phyloP scores from a whole-genome alignment of 2,888 invertebrate species.

The Embidobia sp. region DNA sequence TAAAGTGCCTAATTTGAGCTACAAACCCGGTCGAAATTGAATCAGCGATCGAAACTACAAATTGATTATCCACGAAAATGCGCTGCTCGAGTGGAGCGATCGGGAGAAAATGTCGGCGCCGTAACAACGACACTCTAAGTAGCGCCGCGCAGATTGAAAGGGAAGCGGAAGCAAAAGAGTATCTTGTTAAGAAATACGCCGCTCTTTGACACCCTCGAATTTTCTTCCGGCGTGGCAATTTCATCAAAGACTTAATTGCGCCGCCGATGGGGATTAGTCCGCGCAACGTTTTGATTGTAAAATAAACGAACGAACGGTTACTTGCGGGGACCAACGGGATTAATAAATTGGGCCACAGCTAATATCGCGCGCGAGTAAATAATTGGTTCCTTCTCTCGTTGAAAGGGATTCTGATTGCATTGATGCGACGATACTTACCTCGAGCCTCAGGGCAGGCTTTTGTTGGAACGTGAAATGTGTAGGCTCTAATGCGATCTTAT shows the following conservation, averaged over 20 bases:
- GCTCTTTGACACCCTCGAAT: conserved; percentile 24
- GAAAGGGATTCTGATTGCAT: conserved; percentile 53
- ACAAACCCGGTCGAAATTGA: too few relatives aligned
- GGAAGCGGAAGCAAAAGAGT: too few relatives aligned
- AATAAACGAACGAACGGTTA: conserved; percentile 26
- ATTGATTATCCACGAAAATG: too few relatives aligned
- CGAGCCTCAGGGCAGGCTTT: conserved; percentile 87
- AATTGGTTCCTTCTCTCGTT: conserved; percentile 38
- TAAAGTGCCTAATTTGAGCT: too few relatives aligned
- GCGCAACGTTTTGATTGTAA: conserved; percentile 26
- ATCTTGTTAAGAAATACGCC: conserved; percentile 26
- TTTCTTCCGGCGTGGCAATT: conserved; percentile 21
- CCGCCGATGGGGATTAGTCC: conserved; percentile 15
- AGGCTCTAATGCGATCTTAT: conserved; percentile 85
- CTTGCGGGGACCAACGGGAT: conserved; percentile 19
- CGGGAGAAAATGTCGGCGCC: too few relatives aligned
- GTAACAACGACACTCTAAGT: too few relatives aligned
- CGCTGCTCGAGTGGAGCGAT: too few relatives aligned
- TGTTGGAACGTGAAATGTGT: conserved; percentile 87
- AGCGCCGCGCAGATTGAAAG: too few relatives aligned
- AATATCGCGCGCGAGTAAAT: conserved; percentile 51
- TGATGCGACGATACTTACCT: conserved; percentile 82
- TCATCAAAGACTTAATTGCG: conserved; percentile 32
- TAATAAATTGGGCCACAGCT: conserved; percentile 28
- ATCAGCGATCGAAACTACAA: too few relatives aligned